phyloP scores from a whole-genome alignment of 2,113 vertebrate species.

The Rhagologus leucostigma region DNA sequence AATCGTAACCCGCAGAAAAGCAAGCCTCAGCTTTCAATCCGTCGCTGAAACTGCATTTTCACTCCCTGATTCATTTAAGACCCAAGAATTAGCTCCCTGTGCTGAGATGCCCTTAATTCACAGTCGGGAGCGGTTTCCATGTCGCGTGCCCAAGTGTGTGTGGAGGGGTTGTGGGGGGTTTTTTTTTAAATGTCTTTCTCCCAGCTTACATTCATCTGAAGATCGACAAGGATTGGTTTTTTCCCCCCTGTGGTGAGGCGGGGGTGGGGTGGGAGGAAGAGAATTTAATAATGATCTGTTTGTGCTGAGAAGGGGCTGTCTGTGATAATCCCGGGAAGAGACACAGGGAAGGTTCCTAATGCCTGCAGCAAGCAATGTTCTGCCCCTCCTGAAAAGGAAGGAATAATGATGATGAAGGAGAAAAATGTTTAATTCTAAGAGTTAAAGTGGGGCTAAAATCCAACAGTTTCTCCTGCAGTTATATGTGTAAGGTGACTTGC shows the following conservation, averaged over 20 bases:
- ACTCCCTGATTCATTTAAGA: neutral
- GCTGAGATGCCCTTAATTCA: neutral
- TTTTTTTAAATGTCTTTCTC: neutral
- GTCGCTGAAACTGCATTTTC: neutral
- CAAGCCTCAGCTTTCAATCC: neutral
- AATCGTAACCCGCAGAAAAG: neutral
- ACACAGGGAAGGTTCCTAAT: neutral
- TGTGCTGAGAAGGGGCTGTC: neutral
- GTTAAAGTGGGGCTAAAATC: neutral
- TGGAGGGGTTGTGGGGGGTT: neutral
- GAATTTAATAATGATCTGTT: constrained; percentile 31
- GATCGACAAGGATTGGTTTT: neutral
- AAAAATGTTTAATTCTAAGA: neutral
- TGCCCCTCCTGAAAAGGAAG: neutral
- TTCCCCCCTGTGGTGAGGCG: neutral
- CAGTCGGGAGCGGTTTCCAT: neutral
- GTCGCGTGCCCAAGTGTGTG: accelerated
- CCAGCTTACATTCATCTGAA: neutral
- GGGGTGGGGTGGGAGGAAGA: neutral
- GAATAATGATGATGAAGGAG: neutral
- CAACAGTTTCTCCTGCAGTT: neutral
- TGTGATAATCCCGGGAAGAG: neutral
- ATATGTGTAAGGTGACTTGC: neutral
- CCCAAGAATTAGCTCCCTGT: neutral
- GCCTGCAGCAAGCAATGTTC: neutral